These are phyloP conservation scores for Tetrao urogallus DNA, from an alignment of 2,113 vertebrate genomes.

Conservation along the genomic window DNA sequence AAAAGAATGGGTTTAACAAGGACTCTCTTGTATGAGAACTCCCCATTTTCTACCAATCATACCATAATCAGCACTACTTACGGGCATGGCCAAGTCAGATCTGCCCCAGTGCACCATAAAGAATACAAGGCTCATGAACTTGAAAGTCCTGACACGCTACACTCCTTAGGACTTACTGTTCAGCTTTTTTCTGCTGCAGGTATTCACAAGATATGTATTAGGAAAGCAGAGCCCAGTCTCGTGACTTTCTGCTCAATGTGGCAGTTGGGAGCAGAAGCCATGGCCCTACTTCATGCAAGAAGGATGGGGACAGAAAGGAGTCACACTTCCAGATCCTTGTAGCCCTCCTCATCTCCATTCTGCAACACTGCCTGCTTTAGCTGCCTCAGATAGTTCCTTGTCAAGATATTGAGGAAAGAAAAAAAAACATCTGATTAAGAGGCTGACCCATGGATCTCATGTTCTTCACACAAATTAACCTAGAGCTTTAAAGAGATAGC, in stretches of 20 bases:
- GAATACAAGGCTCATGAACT: neutral
- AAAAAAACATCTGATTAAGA: neutral
- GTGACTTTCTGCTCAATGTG: neutral
- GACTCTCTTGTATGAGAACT: neutral
- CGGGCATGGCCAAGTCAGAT: neutral
- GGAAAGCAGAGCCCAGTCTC: neutral
- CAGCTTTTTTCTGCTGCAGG: neutral
- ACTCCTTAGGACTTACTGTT: neutral
- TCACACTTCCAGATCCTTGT: rapidly evolving
- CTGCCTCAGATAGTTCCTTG: neutral
- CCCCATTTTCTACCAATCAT: rapidly evolving
- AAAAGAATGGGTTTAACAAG: neutral
- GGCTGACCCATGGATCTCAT: constrained; percentile 9
- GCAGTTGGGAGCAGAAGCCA: neutral
- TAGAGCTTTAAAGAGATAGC: neutral
- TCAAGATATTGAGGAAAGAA: neutral
- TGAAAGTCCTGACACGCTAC: neutral
- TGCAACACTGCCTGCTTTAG: neutral
- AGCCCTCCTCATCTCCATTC: neutral
- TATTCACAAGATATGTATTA: neutral
- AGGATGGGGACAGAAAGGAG: neutral
- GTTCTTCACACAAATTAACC: constrained; percentile 56
- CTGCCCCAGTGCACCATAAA: neutral
- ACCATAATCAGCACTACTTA: neutral
- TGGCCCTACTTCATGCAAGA: neutral